phyloP scores from a whole-genome alignment of 2,113 vertebrate species.

The Cathartes aura region DNA sequence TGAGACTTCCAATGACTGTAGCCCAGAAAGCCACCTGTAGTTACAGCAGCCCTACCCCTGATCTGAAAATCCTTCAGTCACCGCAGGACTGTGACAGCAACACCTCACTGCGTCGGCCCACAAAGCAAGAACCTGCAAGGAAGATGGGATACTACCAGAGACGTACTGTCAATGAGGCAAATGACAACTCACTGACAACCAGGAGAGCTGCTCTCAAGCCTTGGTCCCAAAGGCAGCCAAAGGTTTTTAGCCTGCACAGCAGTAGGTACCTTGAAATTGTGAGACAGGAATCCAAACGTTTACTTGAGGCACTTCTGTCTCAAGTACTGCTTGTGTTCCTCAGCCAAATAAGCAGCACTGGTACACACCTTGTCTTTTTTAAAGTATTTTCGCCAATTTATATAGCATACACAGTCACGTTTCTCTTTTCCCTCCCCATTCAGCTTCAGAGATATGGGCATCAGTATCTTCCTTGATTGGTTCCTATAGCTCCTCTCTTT shows the following conservation, averaged over 20 bases:
- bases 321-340: not conserved
- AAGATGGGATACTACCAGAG: not conserved
- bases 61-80: not conserved
- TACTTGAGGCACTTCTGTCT: not conserved
- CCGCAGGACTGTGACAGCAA: not conserved
- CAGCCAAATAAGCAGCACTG: not conserved
- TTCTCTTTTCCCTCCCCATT: not conserved
- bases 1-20: too few species aligned
- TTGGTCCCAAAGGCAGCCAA: not conserved
- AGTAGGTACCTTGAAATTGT: not conserved
- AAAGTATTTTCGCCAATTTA: not conserved
- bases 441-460: not conserved
- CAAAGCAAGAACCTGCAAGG: not conserved
- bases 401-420: not conserved
- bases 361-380: not conserved
- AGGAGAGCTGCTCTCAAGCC: not conserved
- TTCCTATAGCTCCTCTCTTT: not conserved
- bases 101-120: not conserved
- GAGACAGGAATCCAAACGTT: not conserved
- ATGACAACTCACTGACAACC: not conserved
- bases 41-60: not conserved
- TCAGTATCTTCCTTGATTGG: not conserved
- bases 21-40: not conserved
- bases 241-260: not conserved
- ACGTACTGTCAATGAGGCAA: rapidly evolving